Evolutionary conservation across 2,797 vertebrate genomes (phyloP).

Genomic region (Falco berigora): DNA sequence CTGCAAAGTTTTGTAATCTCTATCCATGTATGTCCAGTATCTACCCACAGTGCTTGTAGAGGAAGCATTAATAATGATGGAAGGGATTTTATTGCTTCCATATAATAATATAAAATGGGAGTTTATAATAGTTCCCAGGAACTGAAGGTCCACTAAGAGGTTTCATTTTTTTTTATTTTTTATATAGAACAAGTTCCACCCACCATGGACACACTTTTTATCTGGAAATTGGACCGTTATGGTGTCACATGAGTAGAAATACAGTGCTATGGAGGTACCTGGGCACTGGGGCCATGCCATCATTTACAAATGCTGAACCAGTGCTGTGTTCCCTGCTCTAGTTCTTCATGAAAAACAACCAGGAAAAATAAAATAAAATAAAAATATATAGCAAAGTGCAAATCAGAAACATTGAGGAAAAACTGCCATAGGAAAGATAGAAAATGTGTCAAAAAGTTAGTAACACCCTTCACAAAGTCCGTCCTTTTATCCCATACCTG

Average conservation of each 20-base stretch:
- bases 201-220: neutral
- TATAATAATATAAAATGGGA: neutral
- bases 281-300: neutral
- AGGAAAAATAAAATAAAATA: neutral
- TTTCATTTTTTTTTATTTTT: neutral
- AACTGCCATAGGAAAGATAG: neutral
- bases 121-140: neutral
- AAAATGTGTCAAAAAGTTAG: neutral
- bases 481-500: neutral
- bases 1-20: neutral
- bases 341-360: neutral
- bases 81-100: neutral
- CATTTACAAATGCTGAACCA: neutral
- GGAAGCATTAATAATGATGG: neutral
- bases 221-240: neutral
- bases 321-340: neutral
- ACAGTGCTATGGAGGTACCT: neutral
- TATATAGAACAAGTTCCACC: neutral
- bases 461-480: neutral
- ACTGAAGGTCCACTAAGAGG: neutral
- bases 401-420: neutral
- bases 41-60: neutral
- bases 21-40: neutral
- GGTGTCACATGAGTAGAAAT: neutral
- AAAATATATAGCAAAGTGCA: neutral